Percentiles rank a stretch among this genome's conserved stretches.
Conservation (phyloP, 1,140 invertebrate genomes). For the Drosophila sp. region DNA sequence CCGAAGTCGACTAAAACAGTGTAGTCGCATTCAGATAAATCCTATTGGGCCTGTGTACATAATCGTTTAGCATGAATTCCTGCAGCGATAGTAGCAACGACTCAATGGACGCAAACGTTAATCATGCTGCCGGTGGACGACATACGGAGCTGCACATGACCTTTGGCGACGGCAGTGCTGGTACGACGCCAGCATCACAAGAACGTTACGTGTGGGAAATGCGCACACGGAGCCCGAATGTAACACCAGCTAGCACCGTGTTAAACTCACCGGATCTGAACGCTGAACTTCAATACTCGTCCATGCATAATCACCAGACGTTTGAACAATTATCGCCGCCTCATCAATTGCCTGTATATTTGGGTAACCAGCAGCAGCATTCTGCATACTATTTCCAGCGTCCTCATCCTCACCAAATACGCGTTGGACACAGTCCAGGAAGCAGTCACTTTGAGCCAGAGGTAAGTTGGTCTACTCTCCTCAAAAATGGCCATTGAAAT, state of each 20-base stretch:
- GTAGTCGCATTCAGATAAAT: slow-evolving; percentile 10
- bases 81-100: slow-evolving; percentile 73
- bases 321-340: slow-evolving; percentile 44
- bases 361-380: slow-evolving; percentile 10
- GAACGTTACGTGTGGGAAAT: slow-evolving; percentile 84
- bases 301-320: slow-evolving; percentile 47
- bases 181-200: slow-evolving; percentile 47
- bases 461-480: slow-evolving; percentile 15
- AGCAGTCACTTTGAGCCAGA: slow-evolving; percentile 78
- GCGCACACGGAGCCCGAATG: slow-evolving; percentile 79
- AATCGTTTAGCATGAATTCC: slow-evolving; percentile 56
- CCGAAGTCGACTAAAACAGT: not conserved
- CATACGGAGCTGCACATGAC: slow-evolving; percentile 50
- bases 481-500: not conserved
- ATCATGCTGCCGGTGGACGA: slow-evolving; percentile 31
- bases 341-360: slow-evolving; percentile 32
- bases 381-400: slow-evolving; percentile 64
- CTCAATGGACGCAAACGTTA: slow-evolving; percentile 51
- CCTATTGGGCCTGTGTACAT: not conserved
- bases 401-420: slow-evolving; percentile 78
- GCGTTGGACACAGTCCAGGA: slow-evolving; percentile 79
- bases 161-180: slow-evolving; percentile 34
- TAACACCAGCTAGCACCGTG: slow-evolving; percentile 84
- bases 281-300: slow-evolving; percentile 64
- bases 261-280: slow-evolving; percentile 83